Percentiles rank a stretch among this genome's conserved stretches.
Conservation (phyloP, 2,888 invertebrate genomes). For the Chloromyia formosa region DNA sequence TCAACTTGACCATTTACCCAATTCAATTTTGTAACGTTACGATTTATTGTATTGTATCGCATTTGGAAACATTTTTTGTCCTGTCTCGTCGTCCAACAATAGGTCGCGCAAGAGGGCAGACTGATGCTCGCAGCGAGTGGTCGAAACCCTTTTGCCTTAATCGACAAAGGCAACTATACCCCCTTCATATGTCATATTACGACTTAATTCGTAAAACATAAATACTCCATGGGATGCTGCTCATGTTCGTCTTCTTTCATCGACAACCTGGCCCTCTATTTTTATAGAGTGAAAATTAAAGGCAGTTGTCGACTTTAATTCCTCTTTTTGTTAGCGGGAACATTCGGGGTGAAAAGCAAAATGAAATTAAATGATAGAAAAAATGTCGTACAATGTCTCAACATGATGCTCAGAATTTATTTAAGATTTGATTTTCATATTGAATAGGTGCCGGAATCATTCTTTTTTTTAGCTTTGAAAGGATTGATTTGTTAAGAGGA, state of each 20-base stretch:
- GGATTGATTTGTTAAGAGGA: no score
- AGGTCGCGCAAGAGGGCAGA: constrained; percentile 20
- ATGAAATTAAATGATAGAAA: background rate
- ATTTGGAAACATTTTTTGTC: constrained; percentile 34
- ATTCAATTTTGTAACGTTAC: constrained; percentile 4
- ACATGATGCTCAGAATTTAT: constrained; percentile 33
- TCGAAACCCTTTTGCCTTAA: constrained; percentile 25
- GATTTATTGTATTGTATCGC: background rate
- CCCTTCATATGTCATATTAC: constrained; percentile 45
- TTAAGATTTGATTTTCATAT: background rate
- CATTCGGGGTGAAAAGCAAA: background rate
- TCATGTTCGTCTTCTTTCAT: background rate
- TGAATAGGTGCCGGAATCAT: background rate
- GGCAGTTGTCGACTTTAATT: constrained; percentile 3
- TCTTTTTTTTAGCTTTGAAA: no score
- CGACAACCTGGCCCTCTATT: background rate
- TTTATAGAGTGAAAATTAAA: constrained; percentile 26
- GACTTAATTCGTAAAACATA: constrained; percentile 49
- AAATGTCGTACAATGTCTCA: constrained; percentile 40
- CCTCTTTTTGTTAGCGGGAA: background rate
- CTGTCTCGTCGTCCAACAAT: background rate
- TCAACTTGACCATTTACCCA: background rate
- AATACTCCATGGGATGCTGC: constrained; percentile 46
- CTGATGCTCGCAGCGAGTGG: constrained; percentile 36
- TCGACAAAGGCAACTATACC: constrained; percentile 18